Conservation (phyloP, 2,888 invertebrate genomes). For the Microplitis manilae region DNA sequence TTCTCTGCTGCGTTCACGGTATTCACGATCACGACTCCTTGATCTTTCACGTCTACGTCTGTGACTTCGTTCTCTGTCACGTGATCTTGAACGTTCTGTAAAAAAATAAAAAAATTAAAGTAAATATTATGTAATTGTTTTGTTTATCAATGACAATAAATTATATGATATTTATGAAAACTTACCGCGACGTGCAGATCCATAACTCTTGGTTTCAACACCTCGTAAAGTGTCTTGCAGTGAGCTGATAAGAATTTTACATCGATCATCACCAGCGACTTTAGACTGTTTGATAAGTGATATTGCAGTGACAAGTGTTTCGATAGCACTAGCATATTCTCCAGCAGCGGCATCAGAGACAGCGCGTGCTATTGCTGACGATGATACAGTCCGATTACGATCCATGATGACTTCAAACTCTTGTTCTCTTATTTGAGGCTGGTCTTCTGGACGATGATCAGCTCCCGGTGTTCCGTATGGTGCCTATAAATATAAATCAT, state of each 20-base stretch:
- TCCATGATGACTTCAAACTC: constrained; percentile 99
- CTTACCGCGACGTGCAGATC: constrained; percentile 79
- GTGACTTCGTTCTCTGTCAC: constrained; percentile 73
- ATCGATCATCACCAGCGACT: constrained; percentile 95
- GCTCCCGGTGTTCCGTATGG: constrained; percentile 78
- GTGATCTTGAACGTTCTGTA: constrained; percentile 73
- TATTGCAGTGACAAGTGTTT: constrained; percentile 98
- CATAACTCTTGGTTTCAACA: constrained; percentile 97
- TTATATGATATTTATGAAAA: constrained; percentile 45
- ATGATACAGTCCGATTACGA: constrained; percentile 96
- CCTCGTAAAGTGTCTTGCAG: constrained; percentile 97
- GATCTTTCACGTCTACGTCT: constrained; percentile 82
- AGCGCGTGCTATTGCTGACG: constrained; percentile 96
- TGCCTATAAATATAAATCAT: constrained; percentile 55
- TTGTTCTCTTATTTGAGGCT: constrained; percentile 85
- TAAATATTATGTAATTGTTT: background rate
- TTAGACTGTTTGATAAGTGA: constrained; percentile 98
- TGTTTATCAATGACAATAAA: no score
- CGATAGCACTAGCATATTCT: constrained; percentile 98
- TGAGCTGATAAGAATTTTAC: constrained; percentile 97
- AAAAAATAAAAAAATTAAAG: constrained; percentile 37
- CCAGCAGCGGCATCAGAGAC: constrained; percentile 98
- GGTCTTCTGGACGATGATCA: constrained; percentile 73
- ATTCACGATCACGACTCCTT: constrained; percentile 79
- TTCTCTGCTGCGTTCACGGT: constrained; percentile 75